Percentiles rank a stretch among this genome's conserved stretches.
Evolutionary conservation across 1,140 invertebrate genomes (phyloP).

Genomic region (Papilio helenus): DNA sequence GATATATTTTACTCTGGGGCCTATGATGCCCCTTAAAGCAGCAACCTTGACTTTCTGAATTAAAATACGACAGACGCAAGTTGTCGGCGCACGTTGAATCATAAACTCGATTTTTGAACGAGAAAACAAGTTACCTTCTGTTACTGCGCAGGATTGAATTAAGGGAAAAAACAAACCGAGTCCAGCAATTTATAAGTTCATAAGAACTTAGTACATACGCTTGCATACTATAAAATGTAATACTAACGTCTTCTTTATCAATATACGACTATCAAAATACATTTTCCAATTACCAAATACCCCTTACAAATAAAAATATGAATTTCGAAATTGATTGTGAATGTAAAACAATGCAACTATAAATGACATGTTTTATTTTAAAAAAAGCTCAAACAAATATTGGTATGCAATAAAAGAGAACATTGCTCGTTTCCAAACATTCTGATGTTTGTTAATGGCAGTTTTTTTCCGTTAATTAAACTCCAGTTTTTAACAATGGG

Average conservation of each 20-base stretch:
- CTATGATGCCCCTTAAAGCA: slow-evolving; percentile 26
- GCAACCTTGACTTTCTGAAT: slow-evolving; percentile 35
- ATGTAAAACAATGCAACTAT: slow-evolving; percentile 16
- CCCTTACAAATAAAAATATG: not conserved
- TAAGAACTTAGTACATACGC: not conserved
- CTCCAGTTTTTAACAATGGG: slow-evolving; percentile 32
- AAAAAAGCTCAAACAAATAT: slow-evolving; percentile 16
- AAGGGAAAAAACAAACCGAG: not conserved
- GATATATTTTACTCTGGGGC: not conserved
- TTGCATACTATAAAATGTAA: not conserved
- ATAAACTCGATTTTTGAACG: slow-evolving; percentile 34
- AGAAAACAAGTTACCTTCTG: slow-evolving; percentile 32
- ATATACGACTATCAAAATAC: not conserved
- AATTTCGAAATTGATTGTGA: not conserved
- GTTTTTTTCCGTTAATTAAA: slow-evolving; percentile 37
- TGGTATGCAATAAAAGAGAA: slow-evolving; percentile 20
- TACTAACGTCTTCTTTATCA: not conserved
- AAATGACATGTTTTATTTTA: slow-evolving; percentile 23
- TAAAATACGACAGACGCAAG: slow-evolving; percentile 8
- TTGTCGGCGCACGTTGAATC: slow-evolving; percentile 14
- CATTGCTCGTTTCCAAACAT: slow-evolving; percentile 6
- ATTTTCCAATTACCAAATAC: not conserved
- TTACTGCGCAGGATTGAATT: slow-evolving; percentile 15
- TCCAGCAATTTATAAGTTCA: not conserved
- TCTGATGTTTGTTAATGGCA: slow-evolving; percentile 34